phyloP scores from a whole-genome alignment of 2,113 vertebrate genomes.

The Telmatochromis brichardi region DNA sequence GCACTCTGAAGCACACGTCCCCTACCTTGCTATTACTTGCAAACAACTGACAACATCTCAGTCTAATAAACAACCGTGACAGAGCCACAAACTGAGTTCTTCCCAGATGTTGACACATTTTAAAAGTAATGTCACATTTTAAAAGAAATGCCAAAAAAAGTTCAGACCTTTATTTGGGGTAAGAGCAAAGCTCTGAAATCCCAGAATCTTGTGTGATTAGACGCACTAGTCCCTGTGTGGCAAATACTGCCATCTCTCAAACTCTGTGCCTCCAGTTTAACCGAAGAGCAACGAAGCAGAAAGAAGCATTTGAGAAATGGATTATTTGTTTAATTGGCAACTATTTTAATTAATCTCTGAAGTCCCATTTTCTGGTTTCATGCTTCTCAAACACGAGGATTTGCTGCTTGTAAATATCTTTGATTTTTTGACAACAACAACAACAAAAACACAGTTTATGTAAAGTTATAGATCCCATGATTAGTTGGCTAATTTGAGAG shows the following conservation, averaged over 20 bases:
- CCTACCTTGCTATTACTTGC: not conserved
- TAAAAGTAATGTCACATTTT: not conserved
- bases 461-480: not conserved
- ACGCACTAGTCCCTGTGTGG: not conserved
- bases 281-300: not conserved
- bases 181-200: not conserved
- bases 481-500: not conserved
- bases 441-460: fast-evolving
- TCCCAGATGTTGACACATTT: not conserved
- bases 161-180: not conserved
- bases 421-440: not conserved
- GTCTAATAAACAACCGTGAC: not conserved
- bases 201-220: not conserved
- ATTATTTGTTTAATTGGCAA: not conserved
- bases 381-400: not conserved
- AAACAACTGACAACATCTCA: not conserved
- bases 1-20: not conserved
- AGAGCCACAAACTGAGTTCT: not conserved
- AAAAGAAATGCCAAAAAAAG: not conserved
- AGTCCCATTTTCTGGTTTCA: not conserved
- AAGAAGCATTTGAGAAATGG: not conserved
- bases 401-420: not conserved
- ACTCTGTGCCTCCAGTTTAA: not conserved
- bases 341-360: not conserved
- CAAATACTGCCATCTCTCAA: not conserved